Percentiles rank a stretch among this genome's conserved stretches.
phyloP scores from a whole-genome alignment of 1,140 invertebrate species.

The Hypsibius dujardini region DNA sequence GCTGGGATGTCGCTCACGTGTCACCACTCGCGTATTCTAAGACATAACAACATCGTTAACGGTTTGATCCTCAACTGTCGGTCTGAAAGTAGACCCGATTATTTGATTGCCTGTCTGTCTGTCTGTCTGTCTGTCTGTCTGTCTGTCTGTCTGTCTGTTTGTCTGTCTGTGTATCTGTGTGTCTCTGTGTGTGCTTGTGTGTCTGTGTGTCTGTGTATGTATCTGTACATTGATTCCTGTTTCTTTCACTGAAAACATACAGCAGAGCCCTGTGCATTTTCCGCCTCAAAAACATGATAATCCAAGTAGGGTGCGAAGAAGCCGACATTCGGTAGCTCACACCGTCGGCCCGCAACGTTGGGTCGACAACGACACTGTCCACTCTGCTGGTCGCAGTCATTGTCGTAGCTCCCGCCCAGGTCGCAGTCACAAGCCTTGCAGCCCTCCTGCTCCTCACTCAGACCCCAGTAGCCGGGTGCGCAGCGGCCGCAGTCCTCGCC shows the following conservation, averaged over 20 bases:
- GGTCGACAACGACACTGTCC: conserved; percentile 74
- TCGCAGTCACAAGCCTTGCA: conserved; percentile 83
- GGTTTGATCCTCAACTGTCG: too few species aligned
- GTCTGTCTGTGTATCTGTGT: too few species aligned
- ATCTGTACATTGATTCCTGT: too few species aligned
- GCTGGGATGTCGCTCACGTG: conserved; percentile 60
- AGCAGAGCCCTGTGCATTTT: conserved; percentile 43
- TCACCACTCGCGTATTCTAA: conserved; percentile 61
- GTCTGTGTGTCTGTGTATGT: too few species aligned
- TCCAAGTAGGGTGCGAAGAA: conserved; percentile 70
- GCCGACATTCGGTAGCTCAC: conserved; percentile 67
- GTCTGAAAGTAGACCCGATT: too few species aligned
- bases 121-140: too few species aligned
- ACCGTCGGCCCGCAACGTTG: conserved; percentile 64
- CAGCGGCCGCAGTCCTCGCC: conserved; percentile 84
- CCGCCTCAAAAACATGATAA: conserved; percentile 74
- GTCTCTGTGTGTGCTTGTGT: too few species aligned
- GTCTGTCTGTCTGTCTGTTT: too few species aligned
- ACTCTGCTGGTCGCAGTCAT: conserved; percentile 67
- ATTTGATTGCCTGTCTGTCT: too few species aligned
- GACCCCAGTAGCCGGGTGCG: conserved; percentile 58
- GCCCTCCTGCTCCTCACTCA: conserved; percentile 68
- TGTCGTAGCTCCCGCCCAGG: conserved; percentile 64
- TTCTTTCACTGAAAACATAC: too few species aligned
- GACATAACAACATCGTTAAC: conserved; percentile 23